phyloP scores from a whole-genome alignment of 2,113 vertebrate species.

The Halichoeres trimaculatus region DNA sequence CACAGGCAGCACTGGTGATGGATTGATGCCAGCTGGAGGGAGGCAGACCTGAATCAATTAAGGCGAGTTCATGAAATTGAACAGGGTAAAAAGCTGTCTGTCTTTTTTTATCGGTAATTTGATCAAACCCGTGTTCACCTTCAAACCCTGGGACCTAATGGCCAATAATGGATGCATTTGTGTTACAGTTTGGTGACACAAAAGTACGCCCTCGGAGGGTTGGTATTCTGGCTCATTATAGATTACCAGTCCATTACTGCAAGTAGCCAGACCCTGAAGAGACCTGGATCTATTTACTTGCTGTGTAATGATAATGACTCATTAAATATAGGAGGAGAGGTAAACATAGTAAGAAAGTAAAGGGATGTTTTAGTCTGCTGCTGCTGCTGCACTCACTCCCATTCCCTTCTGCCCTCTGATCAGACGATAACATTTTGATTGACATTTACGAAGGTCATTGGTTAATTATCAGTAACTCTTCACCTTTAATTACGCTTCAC shows the following conservation, averaged over 20 bases:
- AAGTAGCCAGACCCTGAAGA: constrained; percentile 17
- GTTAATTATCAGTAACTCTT: constrained; percentile 75
- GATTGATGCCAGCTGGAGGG: constrained; percentile 77
- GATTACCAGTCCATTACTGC: constrained; percentile 27
- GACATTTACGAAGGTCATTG: constrained; percentile 78
- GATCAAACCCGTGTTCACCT: constrained; percentile 63
- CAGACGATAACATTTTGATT: constrained; percentile 74
- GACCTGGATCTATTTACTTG: constrained; percentile 5
- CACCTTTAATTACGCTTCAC: constrained; percentile 72
- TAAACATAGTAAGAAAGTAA: constrained; percentile 10
- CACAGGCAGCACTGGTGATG: constrained; percentile 67
- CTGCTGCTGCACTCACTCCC: constrained; percentile 14
- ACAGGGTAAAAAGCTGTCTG: constrained; percentile 56
- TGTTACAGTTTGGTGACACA: constrained; percentile 39
- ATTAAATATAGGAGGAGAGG: constrained; percentile 7
- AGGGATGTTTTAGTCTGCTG: neutral
- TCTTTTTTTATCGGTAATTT: constrained; percentile 66
- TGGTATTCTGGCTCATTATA: constrained; percentile 22
- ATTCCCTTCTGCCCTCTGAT: constrained; percentile 55
- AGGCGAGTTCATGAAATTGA: constrained; percentile 78
- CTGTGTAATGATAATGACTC: constrained; percentile 15
- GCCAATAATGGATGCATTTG: constrained; percentile 58
- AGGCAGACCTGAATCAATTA: constrained; percentile 82
- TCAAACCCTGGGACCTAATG: constrained; percentile 40
- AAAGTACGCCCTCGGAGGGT: constrained; percentile 41